Conservation (phyloP, 2,797 vertebrate species). For the Parambassis ranga region DNA sequence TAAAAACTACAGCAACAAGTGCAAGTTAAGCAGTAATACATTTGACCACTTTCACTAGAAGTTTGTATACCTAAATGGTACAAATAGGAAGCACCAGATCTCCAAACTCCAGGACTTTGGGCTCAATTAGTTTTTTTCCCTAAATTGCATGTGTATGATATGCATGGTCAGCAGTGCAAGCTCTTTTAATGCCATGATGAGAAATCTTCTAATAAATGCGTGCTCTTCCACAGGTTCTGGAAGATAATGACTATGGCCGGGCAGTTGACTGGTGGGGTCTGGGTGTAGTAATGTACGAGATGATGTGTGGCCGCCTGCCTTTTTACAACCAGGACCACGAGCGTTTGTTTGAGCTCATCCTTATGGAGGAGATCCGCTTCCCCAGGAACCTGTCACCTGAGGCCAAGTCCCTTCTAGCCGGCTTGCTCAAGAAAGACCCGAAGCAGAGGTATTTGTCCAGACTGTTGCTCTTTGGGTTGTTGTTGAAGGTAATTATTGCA, state of each 20-base stretch:
- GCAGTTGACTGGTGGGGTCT: slow-evolving; percentile 93
- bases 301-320: slow-evolving; percentile 89
- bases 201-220: no score
- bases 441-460: slow-evolving; percentile 80
- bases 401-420: slow-evolving; percentile 83
- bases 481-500: neutral
- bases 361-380: slow-evolving; percentile 90
- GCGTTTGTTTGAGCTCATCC: slow-evolving; percentile 90
- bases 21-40: no score
- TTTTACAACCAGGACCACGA: slow-evolving; percentile 93
- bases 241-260: slow-evolving; percentile 89
- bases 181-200: no score
- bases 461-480: neutral
- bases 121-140: no score
- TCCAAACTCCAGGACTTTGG: no score
- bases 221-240: slow-evolving; percentile 80
- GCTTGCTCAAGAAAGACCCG: slow-evolving; percentile 89
- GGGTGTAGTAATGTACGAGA: slow-evolving; percentile 92
- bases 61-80: no score
- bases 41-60: no score
- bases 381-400: slow-evolving; percentile 82
- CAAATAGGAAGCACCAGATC: no score
- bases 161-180: no score
- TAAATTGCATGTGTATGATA: no score
- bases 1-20: no score